These are phyloP conservation scores for Lasioglossum figueresi DNA, from an alignment of 2,888 invertebrate genomes.

Conservation along the genomic window DNA sequence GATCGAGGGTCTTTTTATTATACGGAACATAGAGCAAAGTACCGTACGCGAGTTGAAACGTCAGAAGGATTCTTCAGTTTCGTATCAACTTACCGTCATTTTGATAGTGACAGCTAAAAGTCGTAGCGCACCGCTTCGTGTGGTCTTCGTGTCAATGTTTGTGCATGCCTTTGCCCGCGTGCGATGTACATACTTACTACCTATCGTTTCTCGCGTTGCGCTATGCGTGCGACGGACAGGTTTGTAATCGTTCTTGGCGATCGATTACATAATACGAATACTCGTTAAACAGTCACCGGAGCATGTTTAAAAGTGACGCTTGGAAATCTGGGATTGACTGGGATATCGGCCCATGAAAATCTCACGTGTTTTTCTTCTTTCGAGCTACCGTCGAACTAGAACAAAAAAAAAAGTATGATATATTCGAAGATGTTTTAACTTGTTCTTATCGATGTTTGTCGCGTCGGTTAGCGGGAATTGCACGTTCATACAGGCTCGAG, in stretches of 20 bases:
- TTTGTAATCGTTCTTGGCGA: slow-evolving; percentile 30
- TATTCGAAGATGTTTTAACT: neutral
- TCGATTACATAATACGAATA: slow-evolving; percentile 35
- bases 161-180: neutral
- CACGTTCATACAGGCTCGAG: slow-evolving; percentile 3
- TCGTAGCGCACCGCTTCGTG: neutral
- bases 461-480: neutral
- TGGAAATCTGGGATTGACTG: neutral
- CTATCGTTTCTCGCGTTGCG: slow-evolving; percentile 1
- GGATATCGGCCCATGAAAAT: neutral
- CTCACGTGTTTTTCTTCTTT: neutral
- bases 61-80: neutral
- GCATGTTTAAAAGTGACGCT: neutral
- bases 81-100: neutral
- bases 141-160: slow-evolving; percentile 10
- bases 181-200: neutral
- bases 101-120: neutral
- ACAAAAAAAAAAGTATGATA: neutral
- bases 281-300: slow-evolving; percentile 9
- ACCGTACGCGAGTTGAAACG: neutral
- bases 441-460: no score
- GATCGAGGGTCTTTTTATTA: no score
- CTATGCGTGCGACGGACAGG: slow-evolving; percentile 20
- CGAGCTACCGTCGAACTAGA: neutral
- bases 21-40: neutral